Percentiles rank a stretch among this genome's conserved stretches.
phyloP scores from a whole-genome alignment of 2,888 invertebrate genomes.

The Lumbricus terrestris region DNA sequence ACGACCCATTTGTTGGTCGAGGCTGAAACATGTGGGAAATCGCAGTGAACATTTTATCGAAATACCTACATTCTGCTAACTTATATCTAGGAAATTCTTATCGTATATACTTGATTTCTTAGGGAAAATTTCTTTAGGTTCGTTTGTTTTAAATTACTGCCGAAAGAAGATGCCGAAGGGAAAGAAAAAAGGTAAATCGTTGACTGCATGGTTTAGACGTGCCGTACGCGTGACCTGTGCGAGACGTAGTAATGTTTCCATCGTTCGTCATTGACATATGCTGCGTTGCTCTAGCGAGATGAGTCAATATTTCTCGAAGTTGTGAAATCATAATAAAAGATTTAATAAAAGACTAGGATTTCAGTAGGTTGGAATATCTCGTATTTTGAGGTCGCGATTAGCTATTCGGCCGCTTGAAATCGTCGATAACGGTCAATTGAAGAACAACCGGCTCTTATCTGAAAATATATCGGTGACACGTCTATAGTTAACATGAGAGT shows the following conservation, averaged over 20 bases:
- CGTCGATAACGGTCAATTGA: neutral
- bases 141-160: neutral
- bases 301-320: neutral
- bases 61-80: neutral
- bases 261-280: neutral
- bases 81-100: conserved; percentile 8
- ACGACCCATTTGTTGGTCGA: neutral
- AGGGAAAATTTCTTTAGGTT: neutral
- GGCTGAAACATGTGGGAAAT: neutral
- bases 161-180: conserved; percentile 10
- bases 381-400: too few relatives aligned
- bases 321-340: neutral
- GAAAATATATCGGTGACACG: neutral
- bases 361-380: neutral
- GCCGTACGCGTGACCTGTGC: neutral
- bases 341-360: too few relatives aligned
- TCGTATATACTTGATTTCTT: neutral
- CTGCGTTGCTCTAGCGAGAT: neutral
- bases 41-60: neutral
- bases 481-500: too few relatives aligned
- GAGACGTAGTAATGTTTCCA: neutral
- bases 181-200: conserved; percentile 10
- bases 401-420: neutral
- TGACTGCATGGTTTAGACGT: neutral
- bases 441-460: neutral